Conservation (phyloP, 2,888 invertebrate genomes). For the Syritta pipiens region DNA sequence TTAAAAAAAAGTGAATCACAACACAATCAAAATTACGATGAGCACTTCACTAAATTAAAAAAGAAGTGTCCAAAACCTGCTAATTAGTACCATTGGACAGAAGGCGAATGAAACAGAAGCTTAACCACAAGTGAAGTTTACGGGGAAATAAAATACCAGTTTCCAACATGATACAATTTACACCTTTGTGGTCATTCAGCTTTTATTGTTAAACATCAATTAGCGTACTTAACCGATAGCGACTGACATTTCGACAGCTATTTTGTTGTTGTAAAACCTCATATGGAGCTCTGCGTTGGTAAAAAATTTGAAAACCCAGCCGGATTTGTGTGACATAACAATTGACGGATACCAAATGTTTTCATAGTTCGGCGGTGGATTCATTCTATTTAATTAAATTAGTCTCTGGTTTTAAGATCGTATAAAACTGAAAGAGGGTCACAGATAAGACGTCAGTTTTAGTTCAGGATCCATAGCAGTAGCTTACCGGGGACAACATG, state of each 20-base stretch:
- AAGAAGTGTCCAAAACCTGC: slow-evolving; percentile 3
- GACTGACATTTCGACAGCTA: slow-evolving; percentile 33
- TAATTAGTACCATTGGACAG: slow-evolving; percentile 59
- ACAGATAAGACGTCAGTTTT: slow-evolving; percentile 43
- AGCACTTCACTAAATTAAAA: slow-evolving; percentile 1
- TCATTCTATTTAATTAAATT: slow-evolving; percentile 44
- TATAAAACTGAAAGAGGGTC: slow-evolving; percentile 48
- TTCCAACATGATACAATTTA: slow-evolving; percentile 40
- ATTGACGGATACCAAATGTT: slow-evolving; percentile 11
- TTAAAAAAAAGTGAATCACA: too few species aligned
- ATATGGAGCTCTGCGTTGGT: slow-evolving; percentile 1
- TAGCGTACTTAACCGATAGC: slow-evolving; percentile 42
- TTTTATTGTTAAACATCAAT: slow-evolving; percentile 39
- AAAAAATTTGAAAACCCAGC: slow-evolving; percentile 16
- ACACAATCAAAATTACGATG: too few species aligned
- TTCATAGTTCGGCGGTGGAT: too few species aligned
- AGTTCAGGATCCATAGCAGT: slow-evolving; percentile 31
- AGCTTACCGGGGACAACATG: slow-evolving; percentile 70
- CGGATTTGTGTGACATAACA: slow-evolving; percentile 42
- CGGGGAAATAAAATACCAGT: slow-evolving; percentile 28
- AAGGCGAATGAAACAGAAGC: slow-evolving; percentile 12
- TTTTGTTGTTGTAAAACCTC: slow-evolving; percentile 10
- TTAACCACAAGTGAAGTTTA: slow-evolving; percentile 21
- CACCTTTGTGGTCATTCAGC: slow-evolving; percentile 32
- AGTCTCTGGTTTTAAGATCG: slow-evolving; percentile 5